Base-by-base conservation (phyloP, 2,797 vertebrate genomes). In the Spatula versicolor region DNA sequence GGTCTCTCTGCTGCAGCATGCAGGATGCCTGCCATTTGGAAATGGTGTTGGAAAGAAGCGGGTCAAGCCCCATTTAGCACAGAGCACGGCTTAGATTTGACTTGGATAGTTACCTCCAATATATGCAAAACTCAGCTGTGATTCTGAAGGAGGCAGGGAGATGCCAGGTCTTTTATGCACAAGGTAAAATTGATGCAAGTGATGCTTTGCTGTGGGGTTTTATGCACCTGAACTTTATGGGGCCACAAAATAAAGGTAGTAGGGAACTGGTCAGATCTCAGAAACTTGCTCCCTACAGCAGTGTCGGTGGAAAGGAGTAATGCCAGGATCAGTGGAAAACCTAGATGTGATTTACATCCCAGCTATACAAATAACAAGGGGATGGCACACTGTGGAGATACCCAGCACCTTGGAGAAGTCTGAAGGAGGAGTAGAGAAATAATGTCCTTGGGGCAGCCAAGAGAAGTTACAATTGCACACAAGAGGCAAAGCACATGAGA, bases 1-100 rank as follows among this genome's bases (percentile, higher is more conserved):
- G 13, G 14, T 43, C 0, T 0, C 9, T 60, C 52, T 4, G 5
- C 2, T 55, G 52, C 30, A 43, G 8, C 33, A 62, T 13, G 17
- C 7, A 79, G 31, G 13, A 9, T 59, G 13, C 9, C 4, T 66
- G 1, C 12, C 28, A 16, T 77, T 59, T 55, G 68, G 52, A 50
- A 75, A 76, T 77, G 21, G 15, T n/a, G 2, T 14, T 56, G 50
- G 11, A 80, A 45, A n/a, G 52, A 68, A 83, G 5, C 10, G 77
- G 13, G 7, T 13, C 17, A 72, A 31, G 21, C 68, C 48, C 14
- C 8, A 5, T 83, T 62, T 66, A 86, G 58, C 62, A 41, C 0
- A 1, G 19, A 83, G 3, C 39, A 41, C 14, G 37, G 58, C 8
- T 64, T 79, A 58, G n/a, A 71, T 86, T 77, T 79, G 52, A 69